Evolutionary conservation across 1,140 invertebrate species (phyloP).

Genomic region (Formica selysi): DNA sequence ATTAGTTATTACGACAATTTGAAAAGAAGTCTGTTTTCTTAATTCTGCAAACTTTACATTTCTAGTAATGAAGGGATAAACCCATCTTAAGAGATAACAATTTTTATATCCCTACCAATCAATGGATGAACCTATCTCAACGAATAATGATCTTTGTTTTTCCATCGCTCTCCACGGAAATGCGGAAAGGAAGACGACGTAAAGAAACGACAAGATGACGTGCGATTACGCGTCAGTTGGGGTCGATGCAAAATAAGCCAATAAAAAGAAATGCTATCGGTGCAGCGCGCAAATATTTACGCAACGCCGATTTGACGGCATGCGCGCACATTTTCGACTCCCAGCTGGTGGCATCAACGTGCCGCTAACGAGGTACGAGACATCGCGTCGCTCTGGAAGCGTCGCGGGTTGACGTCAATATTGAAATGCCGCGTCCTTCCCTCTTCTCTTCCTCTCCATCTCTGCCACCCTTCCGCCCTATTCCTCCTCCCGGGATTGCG

Average conservation of each 20-base stretch:
- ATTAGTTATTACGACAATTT: neutral
- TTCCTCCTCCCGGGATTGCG: constrained; percentile 40
- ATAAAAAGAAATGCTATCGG: constrained; percentile 49
- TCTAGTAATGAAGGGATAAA: neutral
- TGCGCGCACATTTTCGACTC: constrained; percentile 45
- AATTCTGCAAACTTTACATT: neutral
- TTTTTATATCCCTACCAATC: too few species aligned
- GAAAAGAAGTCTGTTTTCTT: neutral
- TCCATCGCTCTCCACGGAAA: too few species aligned
- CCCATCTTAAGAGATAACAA: neutral
- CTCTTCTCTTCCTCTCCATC: neutral
- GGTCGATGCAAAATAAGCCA: neutral
- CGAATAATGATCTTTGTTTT: too few species aligned
- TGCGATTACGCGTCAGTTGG: neutral
- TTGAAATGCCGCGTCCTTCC: constrained; percentile 59
- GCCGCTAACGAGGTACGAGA: constrained; percentile 63
- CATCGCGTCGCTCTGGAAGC: constrained; percentile 62
- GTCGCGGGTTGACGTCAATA: constrained; percentile 68
- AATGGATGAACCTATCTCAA: too few species aligned
- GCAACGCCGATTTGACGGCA: constrained; percentile 41
- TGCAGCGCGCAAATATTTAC: constrained; percentile 53
- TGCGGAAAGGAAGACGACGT: neutral
- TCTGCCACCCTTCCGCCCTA: neutral
- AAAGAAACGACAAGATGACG: neutral
- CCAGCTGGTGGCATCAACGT: constrained; percentile 60